Evolutionary conservation across 2,888 invertebrate species (phyloP).

Genomic region (Schrankia costaestrigalis): DNA sequence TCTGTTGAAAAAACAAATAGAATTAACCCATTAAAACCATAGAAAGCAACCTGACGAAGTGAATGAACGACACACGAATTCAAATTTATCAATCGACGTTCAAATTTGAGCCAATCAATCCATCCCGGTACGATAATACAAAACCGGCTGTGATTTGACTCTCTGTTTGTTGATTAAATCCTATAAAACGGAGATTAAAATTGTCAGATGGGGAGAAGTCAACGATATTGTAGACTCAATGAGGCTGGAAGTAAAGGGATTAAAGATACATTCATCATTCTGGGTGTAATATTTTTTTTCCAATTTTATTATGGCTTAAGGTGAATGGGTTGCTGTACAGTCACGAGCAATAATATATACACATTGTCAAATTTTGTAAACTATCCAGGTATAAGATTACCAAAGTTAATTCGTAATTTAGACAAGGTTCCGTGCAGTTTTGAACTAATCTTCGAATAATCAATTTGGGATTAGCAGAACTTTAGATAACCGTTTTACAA

Average conservation of each 20-base stretch:
- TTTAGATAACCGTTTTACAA: no score
- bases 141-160: constrained; percentile 30
- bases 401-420: no score
- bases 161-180: constrained; percentile 32
- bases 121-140: constrained; percentile 30
- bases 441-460: no score
- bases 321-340: no score
- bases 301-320: no score
- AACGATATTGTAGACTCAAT: constrained; percentile 17
- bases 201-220: constrained; percentile 32
- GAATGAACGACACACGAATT: constrained; percentile 35
- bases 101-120: constrained; percentile 50
- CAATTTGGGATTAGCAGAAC: no score
- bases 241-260: constrained; percentile 11
- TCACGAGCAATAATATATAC: no score
- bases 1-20: constrained; percentile 7
- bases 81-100: constrained; percentile 43
- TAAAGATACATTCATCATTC: constrained; percentile 21
- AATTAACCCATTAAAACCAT: constrained; percentile 7
- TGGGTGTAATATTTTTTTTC: constrained; percentile 7
- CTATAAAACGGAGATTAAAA: constrained; percentile 35
- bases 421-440: no score
- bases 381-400: no score
- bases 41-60: constrained; percentile 30
- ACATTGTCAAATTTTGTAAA: no score